A percentile compares a stretch with the other conserved stretches of the same genome.
These are phyloP conservation scores for Maconellicoccus hirsutus DNA, from an alignment of 1,140 invertebrate species.

Conservation along the genomic window DNA sequence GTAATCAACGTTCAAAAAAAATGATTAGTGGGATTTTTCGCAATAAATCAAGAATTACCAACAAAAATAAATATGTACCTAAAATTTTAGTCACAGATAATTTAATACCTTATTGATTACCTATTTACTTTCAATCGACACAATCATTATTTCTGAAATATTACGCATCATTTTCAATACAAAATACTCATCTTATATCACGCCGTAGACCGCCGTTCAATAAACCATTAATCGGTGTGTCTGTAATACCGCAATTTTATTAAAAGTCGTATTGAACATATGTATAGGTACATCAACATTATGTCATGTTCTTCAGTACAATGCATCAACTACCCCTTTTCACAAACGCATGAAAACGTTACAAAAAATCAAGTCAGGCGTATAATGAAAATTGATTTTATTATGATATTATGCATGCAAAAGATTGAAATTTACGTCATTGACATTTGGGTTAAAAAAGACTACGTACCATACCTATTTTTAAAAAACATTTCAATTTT, in stretches of 20 bases:
- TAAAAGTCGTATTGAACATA: neutral
- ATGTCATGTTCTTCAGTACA: neutral
- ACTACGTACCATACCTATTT: too few relatives aligned
- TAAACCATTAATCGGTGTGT: neutral
- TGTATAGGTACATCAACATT: neutral
- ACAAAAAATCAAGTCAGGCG: neutral
- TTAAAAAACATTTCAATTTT: too few relatives aligned
- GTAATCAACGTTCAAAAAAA: too few relatives aligned
- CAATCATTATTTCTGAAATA: too few relatives aligned
- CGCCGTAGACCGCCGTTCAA: neutral
- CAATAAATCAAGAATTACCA: too few relatives aligned
- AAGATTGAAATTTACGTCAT: slow-evolving; percentile 1
- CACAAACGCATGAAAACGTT: neutral
- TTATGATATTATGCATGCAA: neutral
- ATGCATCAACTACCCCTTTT: neutral
- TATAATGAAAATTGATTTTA: neutral
- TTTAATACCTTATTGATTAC: too few relatives aligned
- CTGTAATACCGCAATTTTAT: neutral
- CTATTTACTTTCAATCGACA: too few relatives aligned
- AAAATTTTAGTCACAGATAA: too few relatives aligned
- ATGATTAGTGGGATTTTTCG: too few relatives aligned
- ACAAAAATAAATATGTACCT: too few relatives aligned
- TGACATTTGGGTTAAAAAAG: neutral
- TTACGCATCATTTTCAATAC: too few relatives aligned
- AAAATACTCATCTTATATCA: too few relatives aligned